Conservation (phyloP, 1,140 invertebrate species). For the Kradibia gibbosae region DNA sequence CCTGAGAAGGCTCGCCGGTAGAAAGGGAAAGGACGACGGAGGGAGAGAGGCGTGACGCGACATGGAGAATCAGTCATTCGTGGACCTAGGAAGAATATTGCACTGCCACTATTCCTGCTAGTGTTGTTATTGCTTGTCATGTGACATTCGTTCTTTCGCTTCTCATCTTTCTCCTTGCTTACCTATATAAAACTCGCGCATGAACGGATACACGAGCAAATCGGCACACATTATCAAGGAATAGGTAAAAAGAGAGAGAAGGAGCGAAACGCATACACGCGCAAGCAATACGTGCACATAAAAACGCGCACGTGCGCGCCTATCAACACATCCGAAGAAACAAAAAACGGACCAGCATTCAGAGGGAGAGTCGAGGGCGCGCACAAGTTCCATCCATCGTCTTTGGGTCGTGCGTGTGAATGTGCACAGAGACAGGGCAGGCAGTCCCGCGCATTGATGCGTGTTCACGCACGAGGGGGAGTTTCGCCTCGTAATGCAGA, state of each 20-base stretch:
- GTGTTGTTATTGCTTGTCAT: slow-evolving; percentile 1
- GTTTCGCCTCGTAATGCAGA: slow-evolving; percentile 32
- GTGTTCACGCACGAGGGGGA: slow-evolving; percentile 32
- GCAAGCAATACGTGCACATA: too few relatives aligned
- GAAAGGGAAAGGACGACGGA: slow-evolving; percentile 39
- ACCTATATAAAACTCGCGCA: too few relatives aligned
- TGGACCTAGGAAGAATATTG: slow-evolving; percentile 7
- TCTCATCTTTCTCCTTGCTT: not conserved
- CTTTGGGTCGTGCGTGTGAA: not conserved
- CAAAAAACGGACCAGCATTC: too few relatives aligned
- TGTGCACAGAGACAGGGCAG: not conserved
- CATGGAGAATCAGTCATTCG: slow-evolving; percentile 34
- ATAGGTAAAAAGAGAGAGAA: too few relatives aligned
- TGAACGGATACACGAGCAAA: too few relatives aligned
- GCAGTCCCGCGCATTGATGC: slow-evolving; percentile 7
- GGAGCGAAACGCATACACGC: too few relatives aligned
- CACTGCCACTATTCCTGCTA: not conserved
- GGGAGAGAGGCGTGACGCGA: slow-evolving; percentile 48
- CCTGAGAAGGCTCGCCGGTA: slow-evolving; percentile 48
- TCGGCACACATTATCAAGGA: too few relatives aligned
- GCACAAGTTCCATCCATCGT: not conserved
- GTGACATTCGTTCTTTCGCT: slow-evolving; percentile 5
- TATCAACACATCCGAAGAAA: too few relatives aligned
- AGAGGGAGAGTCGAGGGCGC: too few relatives aligned
- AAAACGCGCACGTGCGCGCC: too few relatives aligned